Conservation (phyloP, 2,888 invertebrate species). For the Timandra comae region DNA sequence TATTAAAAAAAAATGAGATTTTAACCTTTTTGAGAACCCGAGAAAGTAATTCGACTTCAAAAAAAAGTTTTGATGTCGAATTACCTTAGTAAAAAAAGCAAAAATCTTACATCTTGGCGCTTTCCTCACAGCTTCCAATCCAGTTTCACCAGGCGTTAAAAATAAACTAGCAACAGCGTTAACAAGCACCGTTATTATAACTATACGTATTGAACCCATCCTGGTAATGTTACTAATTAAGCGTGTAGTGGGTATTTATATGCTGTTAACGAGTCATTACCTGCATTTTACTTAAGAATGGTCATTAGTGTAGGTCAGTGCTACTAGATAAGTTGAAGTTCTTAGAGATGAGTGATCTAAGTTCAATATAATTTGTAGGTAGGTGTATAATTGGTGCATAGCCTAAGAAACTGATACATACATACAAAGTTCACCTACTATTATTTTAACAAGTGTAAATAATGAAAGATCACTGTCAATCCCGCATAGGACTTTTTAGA, state of each 20-base stretch:
- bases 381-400: too few relatives aligned
- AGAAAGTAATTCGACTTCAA: too few relatives aligned
- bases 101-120: constrained; percentile 64
- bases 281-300: background rate
- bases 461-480: constrained; percentile 40
- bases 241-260: constrained; percentile 6
- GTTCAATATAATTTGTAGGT: too few relatives aligned
- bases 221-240: constrained; percentile 17
- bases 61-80: too few relatives aligned
- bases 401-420: too few relatives aligned
- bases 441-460: too few relatives aligned
- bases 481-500: too few relatives aligned
- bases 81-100: background rate
- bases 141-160: constrained; percentile 36
- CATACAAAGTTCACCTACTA: too few relatives aligned
- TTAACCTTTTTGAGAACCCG: too few relatives aligned
- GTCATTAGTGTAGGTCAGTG: constrained; percentile 55
- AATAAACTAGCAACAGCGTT: constrained; percentile 27
- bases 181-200: constrained; percentile 22
- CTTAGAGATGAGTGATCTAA: too few relatives aligned
- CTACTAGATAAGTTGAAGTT: too few relatives aligned
- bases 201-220: constrained; percentile 31
- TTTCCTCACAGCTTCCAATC: constrained; percentile 49
- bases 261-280: constrained; percentile 7
- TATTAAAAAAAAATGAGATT: too few relatives aligned